Conservation (phyloP, 2,797 vertebrate genomes). For the Corythornis leucogaster region DNA sequence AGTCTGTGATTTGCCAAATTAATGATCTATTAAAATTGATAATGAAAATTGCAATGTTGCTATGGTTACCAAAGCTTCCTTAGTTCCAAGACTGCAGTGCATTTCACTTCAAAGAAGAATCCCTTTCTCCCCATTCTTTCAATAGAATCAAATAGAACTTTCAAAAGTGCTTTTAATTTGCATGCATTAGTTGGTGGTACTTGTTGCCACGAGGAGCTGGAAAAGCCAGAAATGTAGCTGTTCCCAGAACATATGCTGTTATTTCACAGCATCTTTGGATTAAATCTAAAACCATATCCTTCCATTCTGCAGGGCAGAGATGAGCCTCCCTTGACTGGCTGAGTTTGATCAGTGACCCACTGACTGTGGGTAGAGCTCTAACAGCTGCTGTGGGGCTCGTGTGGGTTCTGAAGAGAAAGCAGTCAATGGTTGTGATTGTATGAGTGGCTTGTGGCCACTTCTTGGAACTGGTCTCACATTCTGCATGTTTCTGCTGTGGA, state of each 20-base stretch:
- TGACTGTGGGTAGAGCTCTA: not conserved
- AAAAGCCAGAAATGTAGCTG: not conserved
- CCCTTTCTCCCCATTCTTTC: not conserved
- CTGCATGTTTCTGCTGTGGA: not conserved
- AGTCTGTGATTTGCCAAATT: conserved; percentile 14
- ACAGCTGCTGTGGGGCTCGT: not conserved
- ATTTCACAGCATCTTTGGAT: not conserved
- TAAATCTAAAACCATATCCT: not conserved
- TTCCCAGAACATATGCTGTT: not conserved
- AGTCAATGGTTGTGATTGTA: not conserved
- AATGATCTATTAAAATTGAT: conserved; percentile 16
- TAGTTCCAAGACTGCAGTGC: not conserved
- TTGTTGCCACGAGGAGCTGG: not conserved
- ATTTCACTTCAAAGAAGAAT: conserved; percentile 1
- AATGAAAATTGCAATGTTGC: not conserved
- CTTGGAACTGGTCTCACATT: not conserved
- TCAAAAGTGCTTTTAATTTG: not conserved
- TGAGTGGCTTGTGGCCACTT: not conserved
- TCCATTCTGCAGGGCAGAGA: not conserved
- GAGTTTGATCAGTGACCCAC: accelerated
- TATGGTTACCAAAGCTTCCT: conserved; percentile 16
- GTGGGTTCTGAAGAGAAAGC: not conserved
- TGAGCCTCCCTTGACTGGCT: not conserved
- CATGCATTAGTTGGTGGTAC: not conserved
- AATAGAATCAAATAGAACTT: not conserved